These are phyloP conservation scores for Abramis brama DNA, from an alignment of 2,113 vertebrate species.

Conservation along the genomic window DNA sequence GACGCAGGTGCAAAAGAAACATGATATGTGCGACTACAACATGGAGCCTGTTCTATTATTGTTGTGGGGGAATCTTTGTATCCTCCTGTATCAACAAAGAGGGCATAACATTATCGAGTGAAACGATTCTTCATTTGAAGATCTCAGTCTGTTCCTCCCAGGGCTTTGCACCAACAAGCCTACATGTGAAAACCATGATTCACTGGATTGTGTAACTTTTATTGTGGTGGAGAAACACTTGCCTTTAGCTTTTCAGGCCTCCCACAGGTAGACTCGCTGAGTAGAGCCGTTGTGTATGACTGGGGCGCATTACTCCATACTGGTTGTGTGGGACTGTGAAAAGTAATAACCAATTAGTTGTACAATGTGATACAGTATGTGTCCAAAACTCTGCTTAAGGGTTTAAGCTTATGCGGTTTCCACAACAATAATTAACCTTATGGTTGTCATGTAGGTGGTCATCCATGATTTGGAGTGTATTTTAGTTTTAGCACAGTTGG, in stretches of 20 bases:
- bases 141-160: constrained; percentile 12
- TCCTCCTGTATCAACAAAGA: constrained; percentile 20
- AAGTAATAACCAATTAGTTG: not conserved
- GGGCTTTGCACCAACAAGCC: constrained; percentile 17
- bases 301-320: constrained; percentile 17
- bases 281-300: constrained; percentile 1
- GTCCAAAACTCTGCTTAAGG: not conserved
- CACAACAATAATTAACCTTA: not conserved
- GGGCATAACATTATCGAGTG: not conserved
- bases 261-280: constrained; percentile 24
- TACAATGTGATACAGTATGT: not conserved
- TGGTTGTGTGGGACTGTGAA: constrained; percentile 22
- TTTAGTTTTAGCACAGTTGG: not conserved
- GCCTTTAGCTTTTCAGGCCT: constrained; percentile 31
- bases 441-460: not conserved
- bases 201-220: constrained; percentile 43
- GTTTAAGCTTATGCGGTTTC: not conserved
- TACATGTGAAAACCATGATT: constrained; percentile 42
- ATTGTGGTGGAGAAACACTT: constrained; percentile 26
- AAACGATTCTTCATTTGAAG: not conserved
- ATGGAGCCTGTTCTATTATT: constrained; percentile 39
- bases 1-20: constrained; percentile 48
- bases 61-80: constrained; percentile 28
- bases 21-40: constrained; percentile 33
- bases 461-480: not conserved